Base-by-base conservation (phyloP, 2,113 vertebrate genomes). In the Tyrannus savana region DNA sequence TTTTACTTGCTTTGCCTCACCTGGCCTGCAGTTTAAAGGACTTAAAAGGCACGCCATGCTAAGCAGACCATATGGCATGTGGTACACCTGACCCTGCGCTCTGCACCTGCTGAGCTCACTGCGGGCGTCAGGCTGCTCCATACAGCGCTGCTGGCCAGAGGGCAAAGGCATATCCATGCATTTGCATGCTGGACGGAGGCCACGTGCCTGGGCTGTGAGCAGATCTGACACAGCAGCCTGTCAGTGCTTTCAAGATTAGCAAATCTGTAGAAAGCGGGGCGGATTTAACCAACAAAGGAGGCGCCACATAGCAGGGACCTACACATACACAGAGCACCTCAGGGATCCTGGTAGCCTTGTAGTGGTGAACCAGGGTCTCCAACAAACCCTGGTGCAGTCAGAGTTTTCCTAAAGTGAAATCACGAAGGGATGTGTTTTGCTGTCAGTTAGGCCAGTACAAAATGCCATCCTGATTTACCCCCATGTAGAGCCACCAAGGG, bases 101-200 rank as follows among this genome's bases (percentile, higher is more conserved):
- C 95, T 96, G 97, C 99, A 99, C 98, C 99, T 99, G 99, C 98
- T 97, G 95, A 98, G 98, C 33, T 1, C 82, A 17, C 93, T 37
- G 67, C 41, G 89, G 84, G 84, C 58, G 52, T 71, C 96, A 81
- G 79, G 74, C 71, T 33, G 91, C 60, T 68, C 46, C 79, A 75
- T 87, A 39, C 8, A 66, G 69, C 58, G 18, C 89, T 93, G 69
- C 79, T 76, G 96, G 93, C 97, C 96, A 89, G 77, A 44, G 95
- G 97, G 97, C 97, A 96, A 93, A 96, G 95, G 87, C 55, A 92
- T 46, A 94, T 96, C 67, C 75, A 77, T 49, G 84, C 89, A 97
- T 98, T 98, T 98, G 94, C 97, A 97, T 97, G 93, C 96, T 96
- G 90, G 82, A 90, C 3, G 1, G 68, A 84, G 84, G 97, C 97